Conservation (phyloP, 2,888 invertebrate species). For the Pollenia amentaria region DNA sequence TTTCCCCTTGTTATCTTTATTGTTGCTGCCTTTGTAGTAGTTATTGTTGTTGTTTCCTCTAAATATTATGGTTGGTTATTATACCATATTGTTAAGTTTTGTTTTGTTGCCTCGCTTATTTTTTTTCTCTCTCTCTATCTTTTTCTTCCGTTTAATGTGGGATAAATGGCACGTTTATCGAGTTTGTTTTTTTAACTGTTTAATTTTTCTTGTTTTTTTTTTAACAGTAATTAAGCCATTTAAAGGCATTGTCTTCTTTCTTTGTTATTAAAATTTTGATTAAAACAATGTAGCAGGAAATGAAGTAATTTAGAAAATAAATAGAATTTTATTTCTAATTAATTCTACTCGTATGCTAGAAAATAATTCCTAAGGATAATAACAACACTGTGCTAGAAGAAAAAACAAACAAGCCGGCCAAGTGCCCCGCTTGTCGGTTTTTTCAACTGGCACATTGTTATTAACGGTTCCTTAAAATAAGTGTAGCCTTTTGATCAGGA, state of each 20-base stretch:
- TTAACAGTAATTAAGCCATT: conserved; percentile 25
- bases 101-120: not conserved
- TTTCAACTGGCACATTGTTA: too few relatives aligned
- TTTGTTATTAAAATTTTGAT: conserved; percentile 29
- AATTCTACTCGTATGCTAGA: not conserved
- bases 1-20: conserved; percentile 3
- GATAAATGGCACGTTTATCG: conserved; percentile 24
- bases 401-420: too few relatives aligned
- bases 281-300: not conserved
- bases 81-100: conserved; percentile 32
- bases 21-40: not conserved
- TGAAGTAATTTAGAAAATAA: not conserved
- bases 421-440: too few relatives aligned
- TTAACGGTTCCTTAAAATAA: too few relatives aligned
- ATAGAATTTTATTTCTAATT: not conserved
- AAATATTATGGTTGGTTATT: conserved; percentile 38
- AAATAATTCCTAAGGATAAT: too few relatives aligned
- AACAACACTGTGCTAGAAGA: too few relatives aligned
- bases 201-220: not conserved
- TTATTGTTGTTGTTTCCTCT: conserved; percentile 5
- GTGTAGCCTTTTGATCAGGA: too few relatives aligned
- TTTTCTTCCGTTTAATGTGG: conserved; percentile 1
- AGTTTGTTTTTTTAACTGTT: not conserved
- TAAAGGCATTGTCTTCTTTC: conserved; percentile 15
- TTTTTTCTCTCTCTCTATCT: not conserved